phyloP scores from a whole-genome alignment of 1,140 invertebrate genomes.

The Centruroides sculpturatus region DNA sequence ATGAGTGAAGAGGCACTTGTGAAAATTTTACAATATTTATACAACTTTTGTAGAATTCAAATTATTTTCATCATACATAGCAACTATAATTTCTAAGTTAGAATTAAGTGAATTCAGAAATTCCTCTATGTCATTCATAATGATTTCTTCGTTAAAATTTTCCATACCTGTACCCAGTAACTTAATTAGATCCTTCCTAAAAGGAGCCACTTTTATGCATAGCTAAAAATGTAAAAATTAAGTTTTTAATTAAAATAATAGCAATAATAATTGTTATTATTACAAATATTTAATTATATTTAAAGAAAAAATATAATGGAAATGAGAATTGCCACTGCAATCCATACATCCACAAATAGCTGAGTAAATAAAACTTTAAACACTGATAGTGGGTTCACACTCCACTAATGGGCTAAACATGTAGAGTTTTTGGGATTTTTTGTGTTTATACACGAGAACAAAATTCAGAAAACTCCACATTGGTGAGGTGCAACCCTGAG shows the following conservation, averaged over 20 bases:
- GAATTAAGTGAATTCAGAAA: background rate
- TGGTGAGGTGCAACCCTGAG: too few relatives aligned
- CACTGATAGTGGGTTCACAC: too few relatives aligned
- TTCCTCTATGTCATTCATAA: background rate
- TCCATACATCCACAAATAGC: too few relatives aligned
- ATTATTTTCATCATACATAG: background rate
- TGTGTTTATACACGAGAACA: too few relatives aligned
- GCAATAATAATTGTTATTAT: slow-evolving; percentile 2
- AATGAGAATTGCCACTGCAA: too few relatives aligned
- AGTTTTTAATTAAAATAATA: background rate
- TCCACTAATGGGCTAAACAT: too few relatives aligned
- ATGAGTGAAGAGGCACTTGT: too few relatives aligned
- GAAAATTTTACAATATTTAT: background rate
- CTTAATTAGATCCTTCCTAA: slow-evolving; percentile 26
- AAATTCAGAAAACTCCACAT: background rate
- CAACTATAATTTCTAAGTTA: slow-evolving; percentile 1
- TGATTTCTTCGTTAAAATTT: slow-evolving; percentile 5
- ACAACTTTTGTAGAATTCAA: slow-evolving; percentile 3
- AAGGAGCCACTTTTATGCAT: slow-evolving; percentile 28
- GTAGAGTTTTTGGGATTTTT: too few relatives aligned
- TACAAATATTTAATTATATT: too few relatives aligned
- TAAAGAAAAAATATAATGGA: too few relatives aligned
- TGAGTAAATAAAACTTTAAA: too few relatives aligned
- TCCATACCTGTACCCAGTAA: slow-evolving; percentile 22
- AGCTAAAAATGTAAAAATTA: slow-evolving; percentile 20